Evolutionary conservation across 2,888 invertebrate genomes (phyloP), one percentile per base, ranked within the genome.

Genomic region (Salticus scenicus): DNA sequence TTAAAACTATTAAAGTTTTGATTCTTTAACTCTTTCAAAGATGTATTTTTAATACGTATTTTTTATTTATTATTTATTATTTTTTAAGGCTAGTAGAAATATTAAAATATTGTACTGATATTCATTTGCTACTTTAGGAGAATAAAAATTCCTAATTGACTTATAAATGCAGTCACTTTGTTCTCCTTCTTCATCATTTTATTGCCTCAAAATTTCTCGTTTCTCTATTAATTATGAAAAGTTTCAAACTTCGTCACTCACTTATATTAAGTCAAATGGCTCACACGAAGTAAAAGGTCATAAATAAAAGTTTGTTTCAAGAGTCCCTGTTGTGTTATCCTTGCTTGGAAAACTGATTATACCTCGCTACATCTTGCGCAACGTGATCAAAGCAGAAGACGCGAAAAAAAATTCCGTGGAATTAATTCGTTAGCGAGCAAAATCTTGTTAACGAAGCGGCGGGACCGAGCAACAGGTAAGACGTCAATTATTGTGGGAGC

Each of bases 381-480:
- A 57, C 57, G 66, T 1, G 17, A 66, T 66, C 66, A n/a, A 12
- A 66, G 30, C 17, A 1, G 28, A 66, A 1, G n/a, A 31, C 12
- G n/a, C 30, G 33, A 33, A 27, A 24, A 73, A 66, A 72, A 64
- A 41, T 20, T 12, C 24, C 41, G 12, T 47, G 27, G 69, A 81
- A 81, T 81, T 81, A 81, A 81, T 81, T 81, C 74, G 81, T 81
- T 57, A 74, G 81, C 57, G 57, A 74, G 69, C 51, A 74, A 81
- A 81, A 81, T 81, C 74, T 81, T 51, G 81, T 81, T 81, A 81
- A 31, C 66, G 51, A 73, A 33, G 66, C 51, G 42, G 57, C 57
- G 57, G 67, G 42, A 31, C 69, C n/a, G 51, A 47, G 81, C 81
- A 81, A 81, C 81, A 81, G 81, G 78, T 78, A 78, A 70, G 69